phyloP scores from a whole-genome alignment of 2,797 vertebrate genomes.

The Anguilla marmorata region DNA sequence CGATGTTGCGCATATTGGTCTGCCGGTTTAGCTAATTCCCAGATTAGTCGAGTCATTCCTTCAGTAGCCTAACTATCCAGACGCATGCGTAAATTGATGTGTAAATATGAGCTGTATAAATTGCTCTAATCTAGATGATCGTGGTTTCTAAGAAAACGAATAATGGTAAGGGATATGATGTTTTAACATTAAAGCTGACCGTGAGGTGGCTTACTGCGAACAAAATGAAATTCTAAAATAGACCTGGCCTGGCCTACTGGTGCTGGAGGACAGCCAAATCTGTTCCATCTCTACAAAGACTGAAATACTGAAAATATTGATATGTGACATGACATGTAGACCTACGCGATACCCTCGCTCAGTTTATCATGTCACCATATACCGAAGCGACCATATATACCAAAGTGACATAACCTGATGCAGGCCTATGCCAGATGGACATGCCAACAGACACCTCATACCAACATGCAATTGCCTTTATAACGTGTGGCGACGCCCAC shows the following conservation, averaged over 20 bases:
- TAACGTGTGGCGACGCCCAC: conserved; percentile 27
- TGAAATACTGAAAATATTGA: neutral
- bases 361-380: neutral
- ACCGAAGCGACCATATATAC: neutral
- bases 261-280: neutral
- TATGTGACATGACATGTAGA: neutral
- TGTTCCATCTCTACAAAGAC: neutral
- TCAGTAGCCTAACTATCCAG: neutral
- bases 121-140: neutral
- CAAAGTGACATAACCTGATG: conserved; percentile 22
- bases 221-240: neutral
- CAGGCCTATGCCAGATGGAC: neutral
- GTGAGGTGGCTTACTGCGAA: neutral
- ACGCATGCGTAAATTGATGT: neutral
- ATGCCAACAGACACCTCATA: conserved; percentile 26
- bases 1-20: neutral
- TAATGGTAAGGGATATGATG: neutral
- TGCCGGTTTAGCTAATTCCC: neutral
- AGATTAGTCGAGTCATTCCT: neutral
- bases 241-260: neutral
- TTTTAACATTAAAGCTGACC: neutral
- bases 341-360: neutral
- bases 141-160: neutral
- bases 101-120: too few relatives aligned
- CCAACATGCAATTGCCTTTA: conserved; percentile 18